Evolutionary conservation across 2,888 invertebrate species (phyloP).

Genomic region (Lordiphosa andalusiaca): DNA sequence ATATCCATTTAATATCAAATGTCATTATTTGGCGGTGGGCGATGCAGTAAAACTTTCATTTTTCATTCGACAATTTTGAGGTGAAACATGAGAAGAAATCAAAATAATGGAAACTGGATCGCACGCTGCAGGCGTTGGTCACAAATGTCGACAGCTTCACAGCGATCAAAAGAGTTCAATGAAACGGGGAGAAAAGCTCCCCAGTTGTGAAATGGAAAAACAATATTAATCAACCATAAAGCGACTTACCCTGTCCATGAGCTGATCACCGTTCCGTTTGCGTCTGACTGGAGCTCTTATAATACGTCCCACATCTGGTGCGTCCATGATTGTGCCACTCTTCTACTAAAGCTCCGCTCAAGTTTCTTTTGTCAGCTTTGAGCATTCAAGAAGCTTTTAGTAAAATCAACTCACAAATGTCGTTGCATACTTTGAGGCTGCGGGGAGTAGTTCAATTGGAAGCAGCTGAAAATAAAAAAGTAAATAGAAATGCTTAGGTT

Average conservation of each 20-base stretch:
- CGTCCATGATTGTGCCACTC: conserved; percentile 56
- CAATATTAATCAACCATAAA: not conserved
- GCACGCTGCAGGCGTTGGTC: conserved; percentile 39
- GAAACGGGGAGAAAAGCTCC: conserved; percentile 35
- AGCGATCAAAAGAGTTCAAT: conserved; percentile 47
- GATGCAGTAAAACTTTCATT: conserved; percentile 60
- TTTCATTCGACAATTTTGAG: conserved; percentile 32
- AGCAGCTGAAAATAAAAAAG: not conserved
- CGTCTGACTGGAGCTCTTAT: conserved; percentile 89
- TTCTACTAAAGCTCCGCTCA: conserved; percentile 11
- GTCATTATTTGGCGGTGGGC: conserved; percentile 34
- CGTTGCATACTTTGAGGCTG: conserved; percentile 30
- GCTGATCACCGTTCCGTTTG: conserved; percentile 88
- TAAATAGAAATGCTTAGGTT: not conserved
- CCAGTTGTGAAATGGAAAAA: conserved; percentile 12
- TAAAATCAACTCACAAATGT: conserved; percentile 15
- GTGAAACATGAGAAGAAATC: conserved; percentile 31
- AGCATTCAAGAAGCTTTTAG: conserved; percentile 23
- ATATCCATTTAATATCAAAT: conserved; percentile 26
- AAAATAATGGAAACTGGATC: conserved; percentile 61
- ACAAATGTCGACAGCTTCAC: conserved; percentile 32
- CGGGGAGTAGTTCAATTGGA: not conserved
- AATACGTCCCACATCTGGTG: conserved; percentile 81
- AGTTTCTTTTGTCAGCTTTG: conserved; percentile 20
- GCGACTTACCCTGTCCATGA: conserved; percentile 88